These are phyloP conservation scores for Drosophila persimilis DNA, from an alignment of 1,140 invertebrate genomes.

Conservation along the genomic window DNA sequence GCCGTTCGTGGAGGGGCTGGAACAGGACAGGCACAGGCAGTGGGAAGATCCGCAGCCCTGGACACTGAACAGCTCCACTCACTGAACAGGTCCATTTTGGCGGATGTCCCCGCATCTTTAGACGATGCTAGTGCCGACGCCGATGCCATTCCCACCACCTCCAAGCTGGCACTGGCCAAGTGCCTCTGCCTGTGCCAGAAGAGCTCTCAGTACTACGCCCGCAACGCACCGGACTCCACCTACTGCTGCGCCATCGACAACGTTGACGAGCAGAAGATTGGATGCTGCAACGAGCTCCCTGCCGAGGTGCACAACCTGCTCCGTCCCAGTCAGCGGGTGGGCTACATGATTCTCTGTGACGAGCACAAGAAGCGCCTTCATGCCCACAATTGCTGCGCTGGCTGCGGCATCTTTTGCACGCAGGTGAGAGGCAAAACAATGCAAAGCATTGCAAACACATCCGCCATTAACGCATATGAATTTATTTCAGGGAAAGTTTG, in stretches of 20 bases:
- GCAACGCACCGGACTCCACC: constrained; percentile 67
- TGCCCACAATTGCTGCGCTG: constrained; percentile 94
- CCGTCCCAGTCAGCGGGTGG: constrained; percentile 90
- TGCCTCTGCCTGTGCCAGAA: constrained; percentile 79
- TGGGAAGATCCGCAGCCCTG: constrained; percentile 8
- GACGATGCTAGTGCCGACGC: constrained; percentile 9
- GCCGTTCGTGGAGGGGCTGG: constrained; percentile 8
- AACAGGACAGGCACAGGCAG: not conserved
- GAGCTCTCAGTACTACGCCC: constrained; percentile 76
- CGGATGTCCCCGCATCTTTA: constrained; percentile 3
- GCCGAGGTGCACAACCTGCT: constrained; percentile 85
- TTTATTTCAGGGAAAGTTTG: constrained; percentile 71
- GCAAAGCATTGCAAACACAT: too few species aligned
- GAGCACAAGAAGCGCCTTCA: constrained; percentile 90
- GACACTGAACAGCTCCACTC: constrained; percentile 40
- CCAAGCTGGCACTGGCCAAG: constrained; percentile 38
- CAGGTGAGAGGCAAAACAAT: constrained; percentile 85
- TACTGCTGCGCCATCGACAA: constrained; percentile 89
- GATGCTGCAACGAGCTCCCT: constrained; percentile 88
- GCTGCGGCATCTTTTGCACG: constrained; percentile 95
- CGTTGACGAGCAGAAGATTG: constrained; percentile 90
- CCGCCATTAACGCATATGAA: not conserved
- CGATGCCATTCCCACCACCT: constrained; percentile 49
- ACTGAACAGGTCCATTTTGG: constrained; percentile 44
- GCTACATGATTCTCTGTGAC: constrained; percentile 93